These are phyloP conservation scores for Cladorhizidae sp. DNA, from an alignment of 37 sponge, comb jelly and placozoan genomes.

Conservation along the genomic window DNA sequence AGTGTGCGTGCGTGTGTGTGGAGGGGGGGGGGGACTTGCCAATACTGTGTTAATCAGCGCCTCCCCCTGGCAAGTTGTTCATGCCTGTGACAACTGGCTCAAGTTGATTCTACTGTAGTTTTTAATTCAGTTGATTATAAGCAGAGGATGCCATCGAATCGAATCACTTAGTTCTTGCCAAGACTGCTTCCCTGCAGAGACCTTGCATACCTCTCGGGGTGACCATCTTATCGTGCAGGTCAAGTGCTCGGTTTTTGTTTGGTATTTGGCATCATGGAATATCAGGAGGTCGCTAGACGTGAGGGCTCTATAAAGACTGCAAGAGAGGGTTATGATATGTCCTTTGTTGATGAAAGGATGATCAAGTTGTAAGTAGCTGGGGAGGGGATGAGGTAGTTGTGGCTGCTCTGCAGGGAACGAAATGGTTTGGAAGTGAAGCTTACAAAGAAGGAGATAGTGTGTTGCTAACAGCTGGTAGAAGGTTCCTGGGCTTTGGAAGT, in stretches of 20 bases:
- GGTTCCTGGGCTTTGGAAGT: slow-evolving; percentile 6
- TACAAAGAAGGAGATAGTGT: slow-evolving; percentile 35
- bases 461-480: slow-evolving; percentile 38
- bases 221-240: slow-evolving; percentile 26
- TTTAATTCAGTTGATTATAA: no score
- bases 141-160: no score
- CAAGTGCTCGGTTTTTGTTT: neutral
- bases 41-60: no score
- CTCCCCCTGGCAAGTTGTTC: no score
- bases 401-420: neutral
- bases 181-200: no score
- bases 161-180: no score
- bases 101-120: no score
- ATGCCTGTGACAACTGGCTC: no score
- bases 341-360: neutral
- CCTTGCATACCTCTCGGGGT: slow-evolving; percentile 27
- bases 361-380: neutral
- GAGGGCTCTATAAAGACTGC: neutral
- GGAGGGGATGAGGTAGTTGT: neutral
- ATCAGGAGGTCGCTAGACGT: neutral
- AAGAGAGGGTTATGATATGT: neutral
- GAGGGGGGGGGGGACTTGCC: no score
- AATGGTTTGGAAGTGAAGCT: slow-evolving; percentile 14
- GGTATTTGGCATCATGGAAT: neutral
- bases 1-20: no score